Base-by-base conservation (phyloP, 2,888 invertebrate species). In the Spialia ferax region DNA sequence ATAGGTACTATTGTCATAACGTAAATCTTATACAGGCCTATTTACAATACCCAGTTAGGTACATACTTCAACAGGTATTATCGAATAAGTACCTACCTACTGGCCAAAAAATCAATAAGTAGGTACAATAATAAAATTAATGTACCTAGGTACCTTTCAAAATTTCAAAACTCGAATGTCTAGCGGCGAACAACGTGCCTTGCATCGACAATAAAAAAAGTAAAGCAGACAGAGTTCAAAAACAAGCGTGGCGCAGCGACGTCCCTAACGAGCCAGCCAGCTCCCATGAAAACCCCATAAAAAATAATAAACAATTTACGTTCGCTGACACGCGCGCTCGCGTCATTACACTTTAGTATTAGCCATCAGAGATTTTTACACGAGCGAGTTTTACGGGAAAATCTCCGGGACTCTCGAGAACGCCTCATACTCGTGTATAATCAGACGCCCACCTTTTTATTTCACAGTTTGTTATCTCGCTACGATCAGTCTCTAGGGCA, bases 251-350 rank as follows among this genome's bases (percentile, higher is more conserved):
- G 60, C 60, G 60, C 45, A 15, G 18, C 45, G 48, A 56, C 67
- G 67, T 61, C 73, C 72, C 74, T 86, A 88, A 86, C 84, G 86
- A 71, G 68, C 62, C 68, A 69, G 77, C 74, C 75, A 77, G 77
- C 80, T 82, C 82, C 82, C 84, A 82, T 88, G 88, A 87, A 89
- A 89, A 87, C 82, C 81, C 82, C 89, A 87, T 92, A 92, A 93
- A 92, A 92, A 91, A 92, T 92, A 93, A 92, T 92, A 91, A 88
- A 91, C 91, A 91, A 92, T 92, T 92, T 92, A 90, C 84, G 86
- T 93, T 92, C 93, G 66, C 73, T 78, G 90, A 90, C 93, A 92
- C 93, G 93, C 88, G 84, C 88, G 78, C 45, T 77, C 81, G 79
- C 78, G 75, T 83, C 86, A 84, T 86, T 85, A 83, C 83, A 80